Conservation (phyloP, 2,113 vertebrate species). For the Speoplatyrhinus poulsoni region DNA sequence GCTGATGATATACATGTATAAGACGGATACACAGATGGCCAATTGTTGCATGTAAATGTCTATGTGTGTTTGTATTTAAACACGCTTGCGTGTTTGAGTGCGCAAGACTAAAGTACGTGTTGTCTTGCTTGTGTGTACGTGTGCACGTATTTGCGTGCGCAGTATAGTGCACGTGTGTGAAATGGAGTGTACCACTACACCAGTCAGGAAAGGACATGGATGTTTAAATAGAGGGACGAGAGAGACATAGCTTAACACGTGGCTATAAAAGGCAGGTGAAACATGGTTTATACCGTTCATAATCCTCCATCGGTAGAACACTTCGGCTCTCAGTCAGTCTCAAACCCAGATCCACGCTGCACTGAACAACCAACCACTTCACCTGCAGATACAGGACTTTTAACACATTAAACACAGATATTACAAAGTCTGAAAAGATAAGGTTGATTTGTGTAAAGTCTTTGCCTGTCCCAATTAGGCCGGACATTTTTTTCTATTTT, state of each 20-base stretch:
- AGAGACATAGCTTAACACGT: constrained; percentile 90
- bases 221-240: constrained; percentile 86
- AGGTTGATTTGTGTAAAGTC: constrained; percentile 51
- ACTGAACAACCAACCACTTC: constrained; percentile 34
- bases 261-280: constrained; percentile 90
- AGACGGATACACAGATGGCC: constrained; percentile 85
- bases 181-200: constrained; percentile 74
- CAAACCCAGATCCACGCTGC: constrained; percentile 32
- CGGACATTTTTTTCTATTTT: constrained; percentile 45
- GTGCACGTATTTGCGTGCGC: constrained; percentile 6
- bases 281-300: constrained; percentile 72
- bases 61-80: constrained; percentile 43
- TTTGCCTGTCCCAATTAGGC: constrained; percentile 53
- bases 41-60: constrained; percentile 33
- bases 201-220: constrained; percentile 82
- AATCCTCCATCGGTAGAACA: constrained; percentile 48
- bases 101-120: constrained; percentile 19
- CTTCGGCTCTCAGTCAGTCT: constrained; percentile 39
- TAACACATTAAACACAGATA: constrained; percentile 65
- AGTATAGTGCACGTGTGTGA: constrained; percentile 62
- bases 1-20: constrained; percentile 82
- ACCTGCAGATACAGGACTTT: constrained; percentile 59
- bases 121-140: background rate
- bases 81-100: background rate
- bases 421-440: constrained; percentile 70